These are phyloP conservation scores for Uloborus plumipes DNA, from an alignment of 2,888 invertebrate species.

Conservation along the genomic window DNA sequence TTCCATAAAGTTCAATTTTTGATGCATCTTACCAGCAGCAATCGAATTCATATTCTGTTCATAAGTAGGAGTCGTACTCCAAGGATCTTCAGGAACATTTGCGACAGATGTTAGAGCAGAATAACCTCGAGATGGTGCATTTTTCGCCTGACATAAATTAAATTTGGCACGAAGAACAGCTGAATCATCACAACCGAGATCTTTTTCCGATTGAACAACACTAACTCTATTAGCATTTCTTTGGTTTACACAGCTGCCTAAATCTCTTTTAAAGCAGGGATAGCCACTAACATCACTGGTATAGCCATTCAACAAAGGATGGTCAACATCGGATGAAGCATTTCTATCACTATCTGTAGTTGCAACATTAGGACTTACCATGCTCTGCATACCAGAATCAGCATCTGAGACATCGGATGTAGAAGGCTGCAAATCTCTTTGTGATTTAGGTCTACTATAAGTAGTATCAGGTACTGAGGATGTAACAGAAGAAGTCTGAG, in stretches of 20 bases:
- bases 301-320: conserved; percentile 34
- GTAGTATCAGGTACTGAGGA: conserved; percentile 53
- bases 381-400: conserved; percentile 62
- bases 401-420: conserved; percentile 56
- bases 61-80: conserved; percentile 18
- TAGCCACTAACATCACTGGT: conserved; percentile 17
- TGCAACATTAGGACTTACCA: conserved; percentile 55
- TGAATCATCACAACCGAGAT: conserved; percentile 36
- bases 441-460: conserved; percentile 32
- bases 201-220: conserved; percentile 26
- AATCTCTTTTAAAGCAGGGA: conserved; percentile 23
- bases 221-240: conserved; percentile 3
- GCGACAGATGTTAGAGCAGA: conserved; percentile 34
- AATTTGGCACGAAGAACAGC: conserved; percentile 27
- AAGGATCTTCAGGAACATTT: conserved; percentile 26
- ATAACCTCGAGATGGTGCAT: conserved; percentile 20
- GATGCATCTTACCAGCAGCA: conserved; percentile 15
- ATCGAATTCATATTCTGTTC: conserved; percentile 5
- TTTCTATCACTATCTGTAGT: conserved; percentile 33
- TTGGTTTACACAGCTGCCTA: conserved; percentile 9
- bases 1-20: conserved; percentile 42
- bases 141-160: conserved; percentile 21
- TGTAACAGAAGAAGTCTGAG: conserved; percentile 56
- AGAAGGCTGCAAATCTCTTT: conserved; percentile 50
- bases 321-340: conserved; percentile 30